Evolutionary conservation across 2,888 invertebrate species (phyloP).

Genomic region (Pilophorus perplexus): DNA sequence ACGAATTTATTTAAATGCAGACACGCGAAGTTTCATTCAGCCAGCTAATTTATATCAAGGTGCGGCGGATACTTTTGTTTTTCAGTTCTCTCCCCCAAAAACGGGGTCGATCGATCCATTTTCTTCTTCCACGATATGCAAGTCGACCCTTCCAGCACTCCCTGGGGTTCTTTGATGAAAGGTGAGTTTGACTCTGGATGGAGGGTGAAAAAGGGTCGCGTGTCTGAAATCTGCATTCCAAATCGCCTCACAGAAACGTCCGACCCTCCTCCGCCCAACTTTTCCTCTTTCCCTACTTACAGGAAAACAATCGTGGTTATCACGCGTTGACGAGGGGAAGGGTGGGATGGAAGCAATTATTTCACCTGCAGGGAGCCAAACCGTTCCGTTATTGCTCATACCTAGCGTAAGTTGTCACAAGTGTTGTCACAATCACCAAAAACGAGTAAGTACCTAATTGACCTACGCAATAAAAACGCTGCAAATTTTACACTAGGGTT

Average conservation of each 20-base stretch:
- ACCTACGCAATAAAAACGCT: too few relatives aligned
- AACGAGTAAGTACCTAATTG: too few relatives aligned
- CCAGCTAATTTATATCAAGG: conserved; percentile 11
- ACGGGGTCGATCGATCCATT: conserved; percentile 13
- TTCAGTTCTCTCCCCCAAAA: conserved; percentile 6
- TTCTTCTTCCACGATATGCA: conserved; percentile 18
- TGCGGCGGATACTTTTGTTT: conserved; percentile 5
- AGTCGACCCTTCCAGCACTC: neutral
- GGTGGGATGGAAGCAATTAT: too few relatives aligned
- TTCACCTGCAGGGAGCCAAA: too few relatives aligned
- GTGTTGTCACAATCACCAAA: too few relatives aligned
- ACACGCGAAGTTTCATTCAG: conserved; percentile 18
- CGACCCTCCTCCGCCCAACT: neutral
- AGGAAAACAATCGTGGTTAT: conserved; percentile 7
- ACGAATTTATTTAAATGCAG: neutral
- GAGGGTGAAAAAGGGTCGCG: conserved; percentile 12
- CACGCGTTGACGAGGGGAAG: too few relatives aligned
- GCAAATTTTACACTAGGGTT: too few relatives aligned
- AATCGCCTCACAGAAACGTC: too few relatives aligned
- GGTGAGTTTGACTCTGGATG: neutral
- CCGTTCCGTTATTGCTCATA: too few relatives aligned
- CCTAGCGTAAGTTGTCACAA: too few relatives aligned
- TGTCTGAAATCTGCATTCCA: conserved; percentile 28
- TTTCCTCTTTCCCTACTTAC: neutral
- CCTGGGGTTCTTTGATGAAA: conserved; percentile 15